Conservation (phyloP, 2,797 vertebrate genomes). For the Micromesistius poutassou region DNA sequence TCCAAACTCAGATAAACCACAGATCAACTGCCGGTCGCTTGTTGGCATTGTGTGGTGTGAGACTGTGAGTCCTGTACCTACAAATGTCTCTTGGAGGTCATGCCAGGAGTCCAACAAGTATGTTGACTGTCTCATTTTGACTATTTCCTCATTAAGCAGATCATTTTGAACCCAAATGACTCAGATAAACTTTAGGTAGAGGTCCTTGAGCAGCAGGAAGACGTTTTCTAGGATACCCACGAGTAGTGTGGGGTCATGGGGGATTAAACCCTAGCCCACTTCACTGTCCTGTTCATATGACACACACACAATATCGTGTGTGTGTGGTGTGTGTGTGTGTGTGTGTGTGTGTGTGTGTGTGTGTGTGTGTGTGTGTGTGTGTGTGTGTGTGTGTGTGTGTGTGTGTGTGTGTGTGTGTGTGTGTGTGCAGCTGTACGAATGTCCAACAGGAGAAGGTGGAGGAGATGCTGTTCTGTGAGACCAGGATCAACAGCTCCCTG, state of each 20-base stretch:
- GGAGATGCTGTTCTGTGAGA: conserved; percentile 65
- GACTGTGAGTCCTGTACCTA: conserved; percentile 47
- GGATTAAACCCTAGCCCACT: background rate
- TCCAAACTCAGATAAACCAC: conserved; percentile 49
- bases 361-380: background rate
- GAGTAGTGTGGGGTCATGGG: background rate
- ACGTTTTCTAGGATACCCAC: too few species aligned
- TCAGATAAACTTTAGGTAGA: background rate
- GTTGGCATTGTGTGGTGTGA: conserved; percentile 15
- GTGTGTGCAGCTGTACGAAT: background rate
- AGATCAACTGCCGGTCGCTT: background rate
- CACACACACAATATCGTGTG: too few species aligned
- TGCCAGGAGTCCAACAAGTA: conserved; percentile 55
- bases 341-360: background rate
- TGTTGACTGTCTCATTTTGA: background rate
- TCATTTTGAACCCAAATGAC: background rate
- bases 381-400: background rate
- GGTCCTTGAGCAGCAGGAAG: too few species aligned
- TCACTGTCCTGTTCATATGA: background rate
- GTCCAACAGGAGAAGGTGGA: background rate
- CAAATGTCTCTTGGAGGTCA: conserved; percentile 56
- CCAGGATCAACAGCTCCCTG: conserved; percentile 67
- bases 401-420: conserved; percentile 3
- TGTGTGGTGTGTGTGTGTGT: background rate
- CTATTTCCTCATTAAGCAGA: background rate